These are phyloP conservation scores for Drosophila pseudotakahashii DNA, from an alignment of 2,888 invertebrate species.

Conservation along the genomic window DNA sequence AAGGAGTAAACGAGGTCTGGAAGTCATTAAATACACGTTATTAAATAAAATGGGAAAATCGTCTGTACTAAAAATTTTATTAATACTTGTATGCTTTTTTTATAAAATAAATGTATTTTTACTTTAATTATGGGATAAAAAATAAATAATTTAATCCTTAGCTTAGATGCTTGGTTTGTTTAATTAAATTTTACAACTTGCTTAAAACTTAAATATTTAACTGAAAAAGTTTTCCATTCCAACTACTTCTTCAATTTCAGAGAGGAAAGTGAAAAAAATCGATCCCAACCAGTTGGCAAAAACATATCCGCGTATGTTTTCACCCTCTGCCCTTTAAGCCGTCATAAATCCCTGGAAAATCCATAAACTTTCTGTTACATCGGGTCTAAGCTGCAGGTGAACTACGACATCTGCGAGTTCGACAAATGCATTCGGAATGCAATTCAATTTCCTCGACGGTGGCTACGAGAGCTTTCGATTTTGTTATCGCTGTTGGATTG, in stretches of 20 bases:
- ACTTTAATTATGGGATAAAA: too few species aligned
- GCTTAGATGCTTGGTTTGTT: too few species aligned
- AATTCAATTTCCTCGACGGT: slow-evolving; percentile 61
- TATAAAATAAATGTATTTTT: too few species aligned
- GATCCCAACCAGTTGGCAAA: background rate
- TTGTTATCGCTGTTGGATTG: slow-evolving; percentile 42
- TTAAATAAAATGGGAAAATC: background rate
- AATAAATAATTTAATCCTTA: too few species aligned
- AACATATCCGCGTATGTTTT: background rate
- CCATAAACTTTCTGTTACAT: slow-evolving; percentile 30
- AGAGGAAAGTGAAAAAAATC: slow-evolving; percentile 6
- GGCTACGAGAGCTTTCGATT: slow-evolving; percentile 36
- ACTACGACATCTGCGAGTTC: slow-evolving; percentile 34
- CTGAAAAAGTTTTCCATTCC: background rate
- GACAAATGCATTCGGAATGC: slow-evolving; percentile 70
- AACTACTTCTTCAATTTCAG: background rate
- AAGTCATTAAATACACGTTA: background rate
- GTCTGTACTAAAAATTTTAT: too few species aligned
- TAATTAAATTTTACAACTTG: too few species aligned
- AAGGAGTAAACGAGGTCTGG: background rate
- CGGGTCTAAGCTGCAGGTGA: slow-evolving; percentile 39
- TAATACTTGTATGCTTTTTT: too few species aligned
- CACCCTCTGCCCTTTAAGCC: slow-evolving; percentile 39
- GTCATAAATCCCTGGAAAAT: slow-evolving; percentile 40
- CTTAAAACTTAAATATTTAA: background rate